These are phyloP conservation scores for Gerris lacustris DNA, from an alignment of 2,888 invertebrate species.

Conservation along the genomic window DNA sequence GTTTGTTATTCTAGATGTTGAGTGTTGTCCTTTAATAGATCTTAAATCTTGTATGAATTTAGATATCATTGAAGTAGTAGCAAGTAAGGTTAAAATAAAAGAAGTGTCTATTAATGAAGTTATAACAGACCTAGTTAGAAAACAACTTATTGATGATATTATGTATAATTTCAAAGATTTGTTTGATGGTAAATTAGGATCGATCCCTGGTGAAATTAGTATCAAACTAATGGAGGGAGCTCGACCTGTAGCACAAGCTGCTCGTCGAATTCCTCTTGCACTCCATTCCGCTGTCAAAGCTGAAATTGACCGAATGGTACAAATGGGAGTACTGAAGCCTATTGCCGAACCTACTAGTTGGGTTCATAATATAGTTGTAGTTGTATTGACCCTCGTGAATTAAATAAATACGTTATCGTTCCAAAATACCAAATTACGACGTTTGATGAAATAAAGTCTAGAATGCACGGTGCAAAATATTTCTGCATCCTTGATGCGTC, in stretches of 20 bases:
- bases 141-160: not conserved
- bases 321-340: not conserved
- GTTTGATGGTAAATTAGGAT: not conserved
- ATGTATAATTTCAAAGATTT: not conserved
- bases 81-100: not conserved
- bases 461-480: slow-evolving; percentile 7
- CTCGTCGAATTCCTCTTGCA: not conserved
- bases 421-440: slow-evolving; percentile 7
- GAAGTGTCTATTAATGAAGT: not conserved
- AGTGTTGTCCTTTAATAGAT: not conserved
- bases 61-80: not conserved
- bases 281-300: not conserved
- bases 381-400: slow-evolving; percentile 11
- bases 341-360: not conserved
- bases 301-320: not conserved
- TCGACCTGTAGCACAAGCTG: not conserved
- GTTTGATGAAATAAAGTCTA: slow-evolving; percentile 6
- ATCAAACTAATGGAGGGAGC: not conserved
- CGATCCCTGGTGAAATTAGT: not conserved
- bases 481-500: slow-evolving; percentile 13
- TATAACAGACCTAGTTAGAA: not conserved
- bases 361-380: not conserved
- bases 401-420: slow-evolving; percentile 8
- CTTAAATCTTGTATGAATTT: not conserved
- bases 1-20: not conserved